A percentile compares a stretch with the other conserved stretches of the same genome.
phyloP scores from a whole-genome alignment of 2,113 vertebrate genomes.

The Cichladusa arquata region DNA sequence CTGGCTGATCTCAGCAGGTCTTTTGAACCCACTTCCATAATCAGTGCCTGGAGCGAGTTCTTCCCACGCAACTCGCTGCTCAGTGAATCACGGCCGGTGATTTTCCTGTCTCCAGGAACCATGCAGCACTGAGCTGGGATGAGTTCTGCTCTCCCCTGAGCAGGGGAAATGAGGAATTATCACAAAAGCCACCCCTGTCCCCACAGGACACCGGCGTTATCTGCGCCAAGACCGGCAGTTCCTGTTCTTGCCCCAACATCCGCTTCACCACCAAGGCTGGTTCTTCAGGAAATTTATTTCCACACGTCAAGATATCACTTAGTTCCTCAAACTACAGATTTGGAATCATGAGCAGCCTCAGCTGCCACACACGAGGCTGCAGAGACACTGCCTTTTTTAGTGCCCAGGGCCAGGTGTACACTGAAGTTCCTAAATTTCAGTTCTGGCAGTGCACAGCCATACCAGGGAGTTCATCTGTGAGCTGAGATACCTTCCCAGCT shows the following conservation, averaged over 20 bases:
- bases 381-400: background rate
- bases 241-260: slow-evolving; percentile 21
- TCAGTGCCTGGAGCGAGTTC: background rate
- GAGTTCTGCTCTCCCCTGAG: background rate
- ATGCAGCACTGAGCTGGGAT: fast-evolving
- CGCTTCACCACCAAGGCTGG: background rate
- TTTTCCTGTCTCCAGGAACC: slow-evolving; percentile 33
- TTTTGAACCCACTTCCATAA: slow-evolving; percentile 18
- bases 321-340: background rate
- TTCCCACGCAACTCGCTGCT: background rate
- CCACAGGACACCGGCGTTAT: background rate
- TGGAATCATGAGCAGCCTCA: background rate
- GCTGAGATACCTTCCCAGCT: background rate
- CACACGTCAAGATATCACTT: background rate
- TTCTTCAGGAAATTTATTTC: background rate
- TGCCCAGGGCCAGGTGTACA: background rate
- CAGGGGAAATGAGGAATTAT: background rate
- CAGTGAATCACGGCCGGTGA: background rate
- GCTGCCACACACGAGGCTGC: fast-evolving
- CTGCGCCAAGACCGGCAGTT: background rate
- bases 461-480: background rate
- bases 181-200: background rate
- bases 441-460: background rate
- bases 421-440: background rate
- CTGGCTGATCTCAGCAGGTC: background rate